These are phyloP conservation scores for Drosophila prolongata DNA, from an alignment of 2,888 invertebrate species.

Conservation along the genomic window DNA sequence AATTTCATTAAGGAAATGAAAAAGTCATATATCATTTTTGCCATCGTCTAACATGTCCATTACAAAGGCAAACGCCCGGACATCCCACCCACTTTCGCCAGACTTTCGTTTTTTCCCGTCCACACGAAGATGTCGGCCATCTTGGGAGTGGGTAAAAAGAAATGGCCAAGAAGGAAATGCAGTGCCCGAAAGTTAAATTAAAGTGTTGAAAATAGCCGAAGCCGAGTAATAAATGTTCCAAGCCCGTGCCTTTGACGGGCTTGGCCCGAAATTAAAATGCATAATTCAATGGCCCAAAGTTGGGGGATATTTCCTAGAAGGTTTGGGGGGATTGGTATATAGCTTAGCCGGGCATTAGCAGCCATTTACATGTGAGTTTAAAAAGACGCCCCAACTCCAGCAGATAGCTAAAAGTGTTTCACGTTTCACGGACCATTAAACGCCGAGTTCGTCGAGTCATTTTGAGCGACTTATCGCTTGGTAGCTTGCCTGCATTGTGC, in stretches of 20 bases:
- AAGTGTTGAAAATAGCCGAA: slow-evolving; percentile 68
- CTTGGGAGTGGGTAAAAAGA: slow-evolving; percentile 50
- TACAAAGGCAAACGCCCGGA: slow-evolving; percentile 63
- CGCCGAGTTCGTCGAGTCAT: slow-evolving; percentile 73
- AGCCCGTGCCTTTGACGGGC: slow-evolving; percentile 62
- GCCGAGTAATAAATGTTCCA: slow-evolving; percentile 69
- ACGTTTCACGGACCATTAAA: slow-evolving; percentile 77
- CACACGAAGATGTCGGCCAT: slow-evolving; percentile 40
- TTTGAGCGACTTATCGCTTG: slow-evolving; percentile 48
- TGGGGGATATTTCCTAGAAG: too few species aligned
- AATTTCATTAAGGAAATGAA: slow-evolving; percentile 80
- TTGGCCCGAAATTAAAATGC: slow-evolving; percentile 71
- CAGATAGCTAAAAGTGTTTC: slow-evolving; percentile 73
- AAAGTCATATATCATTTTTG: slow-evolving; percentile 79
- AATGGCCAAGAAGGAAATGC: slow-evolving; percentile 64
- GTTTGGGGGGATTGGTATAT: too few species aligned
- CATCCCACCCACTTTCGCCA: slow-evolving; percentile 20
- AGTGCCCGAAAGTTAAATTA: slow-evolving; percentile 68
- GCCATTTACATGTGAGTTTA: slow-evolving; percentile 69
- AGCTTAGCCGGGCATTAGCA: slow-evolving; percentile 47
- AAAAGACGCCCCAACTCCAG: slow-evolving; percentile 33
- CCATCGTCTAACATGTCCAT: slow-evolving; percentile 77
- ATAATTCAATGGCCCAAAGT: slow-evolving; percentile 62
- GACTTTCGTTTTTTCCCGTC: slow-evolving; percentile 11
- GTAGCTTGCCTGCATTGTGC: slow-evolving; percentile 63